Evolutionary conservation across 2,113 vertebrate species (phyloP).

Genomic region (Notiomystis cincta): DNA sequence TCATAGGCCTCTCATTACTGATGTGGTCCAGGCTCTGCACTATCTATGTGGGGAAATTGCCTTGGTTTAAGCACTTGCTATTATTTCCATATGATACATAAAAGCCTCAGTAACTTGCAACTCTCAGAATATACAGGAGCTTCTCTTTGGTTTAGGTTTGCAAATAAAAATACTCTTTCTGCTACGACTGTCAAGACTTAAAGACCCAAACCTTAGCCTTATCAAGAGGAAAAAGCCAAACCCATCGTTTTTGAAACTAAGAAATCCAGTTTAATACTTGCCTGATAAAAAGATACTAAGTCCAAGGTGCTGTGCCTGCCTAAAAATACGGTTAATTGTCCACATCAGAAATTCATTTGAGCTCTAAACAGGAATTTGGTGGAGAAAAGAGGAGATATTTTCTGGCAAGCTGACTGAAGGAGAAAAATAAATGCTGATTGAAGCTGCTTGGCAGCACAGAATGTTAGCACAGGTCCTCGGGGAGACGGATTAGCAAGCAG

Average conservation of each 20-base stretch:
- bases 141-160: neutral
- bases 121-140: neutral
- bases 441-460: conserved; percentile 46
- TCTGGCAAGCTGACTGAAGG: conserved; percentile 8
- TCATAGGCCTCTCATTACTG: neutral
- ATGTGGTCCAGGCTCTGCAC: neutral
- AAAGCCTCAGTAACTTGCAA: neutral
- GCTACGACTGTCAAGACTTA: neutral
- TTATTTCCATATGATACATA: neutral
- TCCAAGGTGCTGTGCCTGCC: neutral
- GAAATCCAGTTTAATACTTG: neutral
- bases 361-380: neutral
- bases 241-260: neutral
- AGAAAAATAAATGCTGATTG: conserved; percentile 48
- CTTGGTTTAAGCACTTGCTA: neutral
- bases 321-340: neutral
- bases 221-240: neutral
- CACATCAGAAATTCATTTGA: neutral
- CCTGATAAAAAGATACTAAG: neutral
- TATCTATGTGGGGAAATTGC: neutral
- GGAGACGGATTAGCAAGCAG: conserved; percentile 57
- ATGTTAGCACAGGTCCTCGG: conserved; percentile 32
- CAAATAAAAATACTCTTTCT: neutral
- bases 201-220: neutral
- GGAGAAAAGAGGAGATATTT: neutral